A percentile compares a stretch with the other conserved stretches of the same genome.
phyloP scores from a whole-genome alignment of 2,113 vertebrate genomes.

The Cyprinodon tularosa region DNA sequence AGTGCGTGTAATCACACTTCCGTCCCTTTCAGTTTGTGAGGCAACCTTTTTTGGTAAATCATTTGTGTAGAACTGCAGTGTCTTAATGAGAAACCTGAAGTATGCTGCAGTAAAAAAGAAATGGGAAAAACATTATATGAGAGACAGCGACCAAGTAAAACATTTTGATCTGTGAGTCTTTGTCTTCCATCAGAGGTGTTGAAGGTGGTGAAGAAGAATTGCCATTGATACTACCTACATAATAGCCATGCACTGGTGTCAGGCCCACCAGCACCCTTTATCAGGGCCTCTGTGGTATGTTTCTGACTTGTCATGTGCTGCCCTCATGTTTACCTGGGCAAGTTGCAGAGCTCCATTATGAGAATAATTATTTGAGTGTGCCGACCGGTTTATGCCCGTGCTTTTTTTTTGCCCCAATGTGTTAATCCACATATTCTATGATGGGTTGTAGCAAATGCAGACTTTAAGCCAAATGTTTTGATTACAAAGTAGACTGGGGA shows the following conservation, averaged over 20 bases:
- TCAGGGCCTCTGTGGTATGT: slow-evolving; percentile 55
- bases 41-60: too few species aligned
- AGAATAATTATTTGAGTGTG: slow-evolving; percentile 8
- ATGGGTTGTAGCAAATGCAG: background rate
- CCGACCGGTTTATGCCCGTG: background rate
- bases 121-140: too few species aligned
- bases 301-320: slow-evolving; percentile 74
- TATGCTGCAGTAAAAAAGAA: background rate
- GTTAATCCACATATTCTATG: background rate
- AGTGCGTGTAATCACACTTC: slow-evolving; percentile 21
- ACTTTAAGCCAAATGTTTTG: background rate
- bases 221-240: too few species aligned
- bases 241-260: background rate
- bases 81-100: background rate
- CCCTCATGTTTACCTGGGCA: slow-evolving; percentile 71
- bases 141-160: too few species aligned
- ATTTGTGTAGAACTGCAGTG: background rate
- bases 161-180: background rate
- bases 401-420: background rate
- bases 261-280: background rate
- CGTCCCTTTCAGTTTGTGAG: slow-evolving; percentile 14
- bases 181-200: slow-evolving; percentile 1
- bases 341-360: slow-evolving; percentile 64
- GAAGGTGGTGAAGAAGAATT: too few species aligned
- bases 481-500: background rate